phyloP scores from a whole-genome alignment of 2,888 invertebrate species.

The Pollenia griseotomentosa region DNA sequence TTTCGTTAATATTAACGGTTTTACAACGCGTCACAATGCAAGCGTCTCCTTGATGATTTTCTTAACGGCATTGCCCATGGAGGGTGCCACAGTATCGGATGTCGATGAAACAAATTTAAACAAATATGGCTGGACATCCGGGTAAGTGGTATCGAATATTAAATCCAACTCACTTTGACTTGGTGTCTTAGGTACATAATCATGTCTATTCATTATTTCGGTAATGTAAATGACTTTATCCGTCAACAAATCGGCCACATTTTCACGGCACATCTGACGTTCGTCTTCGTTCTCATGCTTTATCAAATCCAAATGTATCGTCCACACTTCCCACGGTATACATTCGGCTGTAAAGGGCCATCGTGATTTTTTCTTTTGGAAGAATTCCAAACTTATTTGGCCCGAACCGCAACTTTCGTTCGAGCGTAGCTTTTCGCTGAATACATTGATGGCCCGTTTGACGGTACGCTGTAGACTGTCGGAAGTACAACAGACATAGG shows the following conservation, averaged over 20 bases:
- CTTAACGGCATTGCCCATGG: slow-evolving; percentile 94
- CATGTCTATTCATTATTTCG: slow-evolving; percentile 97
- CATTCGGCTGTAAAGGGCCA: slow-evolving; percentile 96
- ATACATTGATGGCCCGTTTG: slow-evolving; percentile 90
- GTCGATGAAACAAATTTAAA: slow-evolving; percentile 95
- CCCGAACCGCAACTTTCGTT: slow-evolving; percentile 90
- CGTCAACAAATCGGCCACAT: slow-evolving; percentile 93
- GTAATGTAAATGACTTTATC: slow-evolving; percentile 98
- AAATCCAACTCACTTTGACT: slow-evolving; percentile 95
- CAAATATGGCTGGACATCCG: slow-evolving; percentile 98
- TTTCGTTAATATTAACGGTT: slow-evolving; percentile 68
- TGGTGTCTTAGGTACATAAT: slow-evolving; percentile 98
- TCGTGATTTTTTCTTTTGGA: slow-evolving; percentile 94
- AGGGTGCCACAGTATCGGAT: slow-evolving; percentile 90
- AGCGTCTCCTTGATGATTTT: slow-evolving; percentile 94
- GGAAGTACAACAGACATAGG: slow-evolving; percentile 97
- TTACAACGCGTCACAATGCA: slow-evolving; percentile 87
- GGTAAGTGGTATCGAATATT: slow-evolving; percentile 96
- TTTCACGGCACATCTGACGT: slow-evolving; percentile 93
- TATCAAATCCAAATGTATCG: slow-evolving; percentile 94
- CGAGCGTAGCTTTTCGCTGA: slow-evolving; percentile 91
- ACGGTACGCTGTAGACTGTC: slow-evolving; percentile 89
- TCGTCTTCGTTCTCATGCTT: slow-evolving; percentile 94
- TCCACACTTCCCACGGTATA: slow-evolving; percentile 99
- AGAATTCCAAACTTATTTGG: slow-evolving; percentile 97